A percentile compares a stretch with the other conserved stretches of the same genome.
Conservation (phyloP, 1,140 invertebrate species). For the Scaptomyza hsui region DNA sequence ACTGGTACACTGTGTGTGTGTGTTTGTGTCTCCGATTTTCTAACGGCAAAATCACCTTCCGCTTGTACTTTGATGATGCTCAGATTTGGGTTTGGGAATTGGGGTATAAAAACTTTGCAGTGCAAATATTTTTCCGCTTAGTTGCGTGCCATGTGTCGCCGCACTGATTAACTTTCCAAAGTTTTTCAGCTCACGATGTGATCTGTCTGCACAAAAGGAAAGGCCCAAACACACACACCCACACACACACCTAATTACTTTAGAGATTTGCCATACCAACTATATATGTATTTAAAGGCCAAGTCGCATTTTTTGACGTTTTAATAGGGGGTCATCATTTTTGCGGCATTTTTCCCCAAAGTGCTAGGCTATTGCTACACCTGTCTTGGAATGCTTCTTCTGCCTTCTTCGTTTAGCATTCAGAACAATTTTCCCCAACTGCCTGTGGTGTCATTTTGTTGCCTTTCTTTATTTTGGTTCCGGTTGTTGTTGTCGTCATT, state of each 20-base stretch:
- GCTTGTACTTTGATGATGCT: slow-evolving; percentile 61
- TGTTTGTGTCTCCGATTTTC: slow-evolving; percentile 66
- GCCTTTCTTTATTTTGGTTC: slow-evolving; percentile 5
- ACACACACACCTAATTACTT: slow-evolving; percentile 70
- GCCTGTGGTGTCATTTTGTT: slow-evolving; percentile 55
- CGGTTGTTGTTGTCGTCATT: background rate
- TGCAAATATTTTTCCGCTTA: slow-evolving; percentile 80
- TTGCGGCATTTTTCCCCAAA: slow-evolving; percentile 32
- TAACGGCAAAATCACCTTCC: slow-evolving; percentile 63
- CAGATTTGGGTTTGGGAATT: slow-evolving; percentile 20
- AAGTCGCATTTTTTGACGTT: slow-evolving; percentile 35
- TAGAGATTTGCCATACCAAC: slow-evolving; percentile 47
- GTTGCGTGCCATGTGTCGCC: slow-evolving; percentile 75
- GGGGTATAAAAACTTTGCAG: slow-evolving; percentile 51
- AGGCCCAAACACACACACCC: slow-evolving; percentile 4
- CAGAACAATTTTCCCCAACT: slow-evolving; percentile 40
- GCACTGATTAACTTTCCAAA: slow-evolving; percentile 77
- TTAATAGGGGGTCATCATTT: slow-evolving; percentile 53
- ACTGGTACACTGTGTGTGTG: slow-evolving; percentile 3
- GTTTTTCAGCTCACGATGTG: slow-evolving; percentile 53
- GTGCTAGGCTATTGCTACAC: slow-evolving; percentile 46
- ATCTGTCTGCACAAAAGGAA: slow-evolving; percentile 16
- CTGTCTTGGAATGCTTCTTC: slow-evolving; percentile 38
- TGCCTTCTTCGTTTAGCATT: slow-evolving; percentile 61
- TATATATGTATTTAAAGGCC: slow-evolving; percentile 21